These are phyloP conservation scores for Notolepis coatsorum DNA, from an alignment of 2,797 vertebrate genomes.

Conservation along the genomic window DNA sequence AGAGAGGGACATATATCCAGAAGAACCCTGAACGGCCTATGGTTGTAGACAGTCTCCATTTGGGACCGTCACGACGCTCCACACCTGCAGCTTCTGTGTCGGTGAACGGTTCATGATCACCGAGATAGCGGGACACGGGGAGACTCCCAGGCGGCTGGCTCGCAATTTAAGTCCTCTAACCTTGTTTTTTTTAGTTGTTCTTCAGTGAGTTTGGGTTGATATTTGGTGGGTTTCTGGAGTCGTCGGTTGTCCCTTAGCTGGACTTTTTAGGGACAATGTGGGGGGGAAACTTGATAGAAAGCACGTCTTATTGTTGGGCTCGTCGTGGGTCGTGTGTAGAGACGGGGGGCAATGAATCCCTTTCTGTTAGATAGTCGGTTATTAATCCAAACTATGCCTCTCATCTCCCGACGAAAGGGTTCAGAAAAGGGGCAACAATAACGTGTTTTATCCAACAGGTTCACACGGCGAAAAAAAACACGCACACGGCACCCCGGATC, in stretches of 20 bases:
- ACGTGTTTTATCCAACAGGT: neutral
- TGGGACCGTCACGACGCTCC: conserved; percentile 69
- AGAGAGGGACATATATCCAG: conserved; percentile 37
- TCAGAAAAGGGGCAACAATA: neutral
- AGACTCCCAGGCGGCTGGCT: too few relatives aligned
- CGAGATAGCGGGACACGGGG: too few relatives aligned
- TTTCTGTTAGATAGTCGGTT: conserved; percentile 22
- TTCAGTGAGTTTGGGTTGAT: neutral
- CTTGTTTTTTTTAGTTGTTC: neutral
- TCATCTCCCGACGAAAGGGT: conserved; percentile 53
- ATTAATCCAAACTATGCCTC: conserved; percentile 56
- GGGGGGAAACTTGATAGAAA: conserved; percentile 39
- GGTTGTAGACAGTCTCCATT: conserved; percentile 62
- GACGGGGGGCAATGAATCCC: conserved; percentile 46
- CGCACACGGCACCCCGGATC: conserved; percentile 22
- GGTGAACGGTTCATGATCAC: conserved; percentile 8
- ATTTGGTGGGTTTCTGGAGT: too few relatives aligned
- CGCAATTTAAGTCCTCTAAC: too few relatives aligned
- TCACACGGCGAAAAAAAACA: conserved; percentile 11
- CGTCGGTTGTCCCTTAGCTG: conserved; percentile 9
- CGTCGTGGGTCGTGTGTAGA: conserved; percentile 65
- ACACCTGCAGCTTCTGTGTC: conserved; percentile 60
- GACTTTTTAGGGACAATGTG: conserved; percentile 49
- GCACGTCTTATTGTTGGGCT: conserved; percentile 47
- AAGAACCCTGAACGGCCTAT: conserved; percentile 59